phyloP scores from a whole-genome alignment of 2,113 vertebrate genomes.

The Glareola pratincola region DNA sequence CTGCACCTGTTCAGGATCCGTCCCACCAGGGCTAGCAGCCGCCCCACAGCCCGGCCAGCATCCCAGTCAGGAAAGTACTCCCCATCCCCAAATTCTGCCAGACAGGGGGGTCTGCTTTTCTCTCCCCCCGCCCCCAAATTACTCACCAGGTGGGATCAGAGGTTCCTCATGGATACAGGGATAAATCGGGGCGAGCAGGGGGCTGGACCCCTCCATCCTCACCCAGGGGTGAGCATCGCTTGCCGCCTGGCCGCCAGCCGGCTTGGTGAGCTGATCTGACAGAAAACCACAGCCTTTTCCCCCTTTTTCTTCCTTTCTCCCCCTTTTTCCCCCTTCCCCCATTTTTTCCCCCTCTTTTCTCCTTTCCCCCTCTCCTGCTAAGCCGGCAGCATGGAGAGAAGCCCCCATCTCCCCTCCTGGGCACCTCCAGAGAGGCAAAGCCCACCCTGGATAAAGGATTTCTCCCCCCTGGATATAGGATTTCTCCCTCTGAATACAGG shows the following conservation, averaged over 20 bases:
- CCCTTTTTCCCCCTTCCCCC: fast-evolving
- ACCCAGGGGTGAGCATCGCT: not conserved
- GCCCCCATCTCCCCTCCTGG: not conserved
- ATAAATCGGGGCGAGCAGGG: not conserved
- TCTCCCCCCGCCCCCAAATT: not conserved
- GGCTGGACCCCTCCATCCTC: not conserved
- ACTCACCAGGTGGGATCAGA: not conserved
- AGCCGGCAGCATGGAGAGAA: not conserved
- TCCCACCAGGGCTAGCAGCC: not conserved
- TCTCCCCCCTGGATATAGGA: not conserved
- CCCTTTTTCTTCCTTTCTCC: not conserved
- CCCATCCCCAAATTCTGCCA: not conserved
- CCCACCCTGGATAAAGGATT: not conserved
- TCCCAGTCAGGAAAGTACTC: not conserved
- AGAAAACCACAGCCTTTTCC: not conserved
- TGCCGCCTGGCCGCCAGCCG: not conserved
- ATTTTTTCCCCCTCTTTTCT: fast-evolving
- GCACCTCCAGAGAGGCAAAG: not conserved
- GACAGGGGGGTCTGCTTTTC: not conserved
- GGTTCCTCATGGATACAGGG: not conserved
- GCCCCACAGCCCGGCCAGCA: not conserved
- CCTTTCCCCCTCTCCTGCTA: not conserved
- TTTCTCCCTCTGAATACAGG: not conserved
- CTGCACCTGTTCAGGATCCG: not conserved
- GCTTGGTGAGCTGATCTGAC: no score